Evolutionary conservation across 1,140 invertebrate genomes (phyloP).

Genomic region (Aculops lycopersici): DNA sequence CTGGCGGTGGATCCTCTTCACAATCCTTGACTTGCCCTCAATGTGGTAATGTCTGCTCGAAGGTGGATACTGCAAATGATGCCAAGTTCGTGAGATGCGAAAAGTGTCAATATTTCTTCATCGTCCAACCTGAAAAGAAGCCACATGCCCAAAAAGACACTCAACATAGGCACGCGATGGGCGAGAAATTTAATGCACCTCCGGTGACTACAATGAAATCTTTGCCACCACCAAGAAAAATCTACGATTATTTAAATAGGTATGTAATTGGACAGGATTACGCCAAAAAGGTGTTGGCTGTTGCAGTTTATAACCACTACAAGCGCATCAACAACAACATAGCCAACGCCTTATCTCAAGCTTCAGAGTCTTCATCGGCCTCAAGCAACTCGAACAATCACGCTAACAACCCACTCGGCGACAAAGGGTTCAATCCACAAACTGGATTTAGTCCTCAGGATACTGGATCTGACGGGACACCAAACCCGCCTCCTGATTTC

Average conservation of each 20-base stretch:
- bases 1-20: no score
- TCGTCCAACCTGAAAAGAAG: constrained; percentile 70
- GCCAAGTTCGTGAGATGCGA: constrained; percentile 87
- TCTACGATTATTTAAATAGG: constrained; percentile 71
- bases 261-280: constrained; percentile 94
- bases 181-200: constrained; percentile 23
- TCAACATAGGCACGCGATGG: constrained; percentile 17
- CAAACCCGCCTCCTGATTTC: no score
- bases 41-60: no score
- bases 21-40: no score
- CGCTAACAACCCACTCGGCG: no score
- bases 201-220: constrained; percentile 24
- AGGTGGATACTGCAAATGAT: constrained; percentile 32
- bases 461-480: no score
- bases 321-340: constrained; percentile 84
- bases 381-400: not conserved
- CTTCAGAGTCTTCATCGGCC: constrained; percentile 4
- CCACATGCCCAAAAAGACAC: constrained; percentile 37
- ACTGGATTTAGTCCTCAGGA: no score
- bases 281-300: constrained; percentile 90
- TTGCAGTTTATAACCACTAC: constrained; percentile 96
- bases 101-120: constrained; percentile 88
- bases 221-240: constrained; percentile 40
- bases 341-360: no score
- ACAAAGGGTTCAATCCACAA: no score